A percentile compares a stretch with the other conserved stretches of the same genome.
phyloP scores from a whole-genome alignment of 2,113 vertebrate species.

The Cinclus mexicanus region DNA sequence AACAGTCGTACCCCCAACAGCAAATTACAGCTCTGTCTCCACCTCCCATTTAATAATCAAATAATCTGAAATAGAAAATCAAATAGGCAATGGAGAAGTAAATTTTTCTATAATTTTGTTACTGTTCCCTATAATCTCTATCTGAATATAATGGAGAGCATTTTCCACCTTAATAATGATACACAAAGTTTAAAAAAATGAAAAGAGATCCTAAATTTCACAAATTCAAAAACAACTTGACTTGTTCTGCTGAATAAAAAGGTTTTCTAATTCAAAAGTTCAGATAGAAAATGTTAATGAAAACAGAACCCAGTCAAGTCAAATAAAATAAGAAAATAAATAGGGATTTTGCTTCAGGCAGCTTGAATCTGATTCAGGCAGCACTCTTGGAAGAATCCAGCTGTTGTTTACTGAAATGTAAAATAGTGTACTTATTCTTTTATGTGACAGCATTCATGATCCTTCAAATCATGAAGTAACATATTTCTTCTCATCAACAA shows the following conservation, averaged over 20 bases:
- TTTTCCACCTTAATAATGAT: background rate
- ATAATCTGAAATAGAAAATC: background rate
- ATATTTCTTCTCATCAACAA: constrained; percentile 35
- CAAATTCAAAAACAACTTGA: background rate
- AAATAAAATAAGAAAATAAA: constrained; percentile 76
- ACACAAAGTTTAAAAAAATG: background rate
- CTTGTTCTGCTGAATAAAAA: constrained; percentile 37
- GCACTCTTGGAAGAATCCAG: constrained; percentile 70
- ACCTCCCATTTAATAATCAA: background rate
- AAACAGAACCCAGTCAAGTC: constrained; percentile 70
- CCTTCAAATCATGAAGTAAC: constrained; percentile 50
- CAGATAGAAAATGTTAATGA: constrained; percentile 75
- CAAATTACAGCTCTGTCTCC: background rate
- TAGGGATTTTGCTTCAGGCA: constrained; percentile 67
- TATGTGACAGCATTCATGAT: constrained; percentile 48
- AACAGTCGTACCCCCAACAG: background rate
- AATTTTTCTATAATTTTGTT: background rate
- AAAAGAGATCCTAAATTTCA: constrained; percentile 5
- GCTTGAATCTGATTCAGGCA: constrained; percentile 74
- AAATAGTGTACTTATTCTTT: constrained; percentile 70
- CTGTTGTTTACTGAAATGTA: constrained; percentile 75
- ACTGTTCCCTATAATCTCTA: background rate
- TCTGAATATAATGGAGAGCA: background rate
- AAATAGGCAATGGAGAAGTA: background rate
- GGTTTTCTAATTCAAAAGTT: constrained; percentile 65